Percentiles rank a stretch among this genome's conserved stretches.
These are phyloP conservation scores for Lithobates sylvaticus DNA, from an alignment of 2,797 vertebrate species.

Conservation along the genomic window DNA sequence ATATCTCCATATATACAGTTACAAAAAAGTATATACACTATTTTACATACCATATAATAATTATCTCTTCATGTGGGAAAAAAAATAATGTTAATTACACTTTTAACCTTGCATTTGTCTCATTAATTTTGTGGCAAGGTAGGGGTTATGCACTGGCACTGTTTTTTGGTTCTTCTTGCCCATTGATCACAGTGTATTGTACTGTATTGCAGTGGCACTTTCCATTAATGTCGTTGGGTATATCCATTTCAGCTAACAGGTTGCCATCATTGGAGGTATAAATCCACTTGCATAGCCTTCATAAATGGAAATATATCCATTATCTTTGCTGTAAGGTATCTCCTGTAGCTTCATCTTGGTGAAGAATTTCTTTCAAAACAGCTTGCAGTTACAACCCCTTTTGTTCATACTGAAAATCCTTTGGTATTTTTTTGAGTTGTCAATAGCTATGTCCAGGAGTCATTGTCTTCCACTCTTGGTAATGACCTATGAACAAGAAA, in stretches of 20 bases:
- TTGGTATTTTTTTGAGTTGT: neutral
- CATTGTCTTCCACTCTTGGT: conserved; percentile 27
- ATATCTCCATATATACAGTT: conserved; percentile 51
- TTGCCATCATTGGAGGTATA: neutral
- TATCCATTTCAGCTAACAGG: conserved; percentile 15
- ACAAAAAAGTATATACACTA: conserved; percentile 66
- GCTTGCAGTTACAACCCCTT: neutral
- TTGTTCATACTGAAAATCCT: neutral
- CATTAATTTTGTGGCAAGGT: neutral
- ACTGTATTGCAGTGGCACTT: conserved; percentile 8
- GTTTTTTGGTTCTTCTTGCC: neutral
- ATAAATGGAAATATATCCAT: conserved; percentile 10
- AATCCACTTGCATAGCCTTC: conserved; percentile 52
- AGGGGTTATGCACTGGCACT: neutral
- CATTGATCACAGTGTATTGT: conserved; percentile 18
- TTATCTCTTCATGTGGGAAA: conserved; percentile 64
- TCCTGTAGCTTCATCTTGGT: neutral
- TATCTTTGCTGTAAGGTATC: neutral
- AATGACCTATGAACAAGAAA: conserved; percentile 23
- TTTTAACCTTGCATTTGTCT: conserved; percentile 1
- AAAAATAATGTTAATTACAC: conserved; percentile 69
- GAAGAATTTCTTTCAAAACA: neutral
- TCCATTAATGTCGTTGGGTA: conserved; percentile 3
- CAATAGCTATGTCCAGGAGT: conserved; percentile 22
- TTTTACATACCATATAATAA: conserved; percentile 60